phyloP scores from a whole-genome alignment of 1,140 invertebrate genomes.

The Leguminivora glycinivorella region DNA sequence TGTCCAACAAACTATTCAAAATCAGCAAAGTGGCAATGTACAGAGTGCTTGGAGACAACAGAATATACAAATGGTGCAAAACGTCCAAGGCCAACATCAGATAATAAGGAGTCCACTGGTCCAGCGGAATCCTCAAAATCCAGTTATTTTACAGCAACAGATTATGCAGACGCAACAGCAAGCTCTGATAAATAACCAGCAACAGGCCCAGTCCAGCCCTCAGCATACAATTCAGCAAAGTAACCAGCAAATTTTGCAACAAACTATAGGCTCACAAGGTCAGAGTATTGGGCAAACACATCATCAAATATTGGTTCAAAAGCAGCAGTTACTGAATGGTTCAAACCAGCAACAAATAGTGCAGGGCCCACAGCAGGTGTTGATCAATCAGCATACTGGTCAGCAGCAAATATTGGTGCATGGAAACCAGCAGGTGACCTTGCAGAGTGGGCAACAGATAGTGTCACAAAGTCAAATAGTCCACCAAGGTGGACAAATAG shows the following conservation, averaged over 20 bases:
- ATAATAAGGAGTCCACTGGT: slow-evolving; percentile 73
- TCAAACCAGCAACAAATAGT: slow-evolving; percentile 73
- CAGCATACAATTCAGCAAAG: slow-evolving; percentile 70
- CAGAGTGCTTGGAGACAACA: slow-evolving; percentile 78
- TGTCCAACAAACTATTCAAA: slow-evolving; percentile 66
- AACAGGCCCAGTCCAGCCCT: slow-evolving; percentile 61
- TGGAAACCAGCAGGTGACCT: slow-evolving; percentile 71
- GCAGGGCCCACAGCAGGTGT: slow-evolving; percentile 66
- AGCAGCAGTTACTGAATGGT: slow-evolving; percentile 68
- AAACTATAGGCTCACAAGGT: slow-evolving; percentile 66
- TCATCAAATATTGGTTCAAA: slow-evolving; percentile 75
- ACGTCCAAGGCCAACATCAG: slow-evolving; percentile 72
- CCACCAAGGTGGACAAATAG: slow-evolving; percentile 68
- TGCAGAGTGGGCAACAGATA: slow-evolving; percentile 71
- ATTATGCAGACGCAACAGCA: slow-evolving; percentile 76
- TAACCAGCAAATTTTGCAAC: slow-evolving; percentile 66
- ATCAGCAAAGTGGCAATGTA: slow-evolving; percentile 61
- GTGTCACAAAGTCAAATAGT: slow-evolving; percentile 73
- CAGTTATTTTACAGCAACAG: slow-evolving; percentile 77
- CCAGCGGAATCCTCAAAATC: slow-evolving; percentile 72
- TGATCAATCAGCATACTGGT: slow-evolving; percentile 72
- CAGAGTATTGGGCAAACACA: slow-evolving; percentile 65
- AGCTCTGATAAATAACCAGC: slow-evolving; percentile 68
- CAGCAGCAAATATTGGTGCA: slow-evolving; percentile 74
- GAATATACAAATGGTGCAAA: slow-evolving; percentile 75